Evolutionary conservation across 2,113 vertebrate genomes (phyloP).

Genomic region (Ellobius talpinus): DNA sequence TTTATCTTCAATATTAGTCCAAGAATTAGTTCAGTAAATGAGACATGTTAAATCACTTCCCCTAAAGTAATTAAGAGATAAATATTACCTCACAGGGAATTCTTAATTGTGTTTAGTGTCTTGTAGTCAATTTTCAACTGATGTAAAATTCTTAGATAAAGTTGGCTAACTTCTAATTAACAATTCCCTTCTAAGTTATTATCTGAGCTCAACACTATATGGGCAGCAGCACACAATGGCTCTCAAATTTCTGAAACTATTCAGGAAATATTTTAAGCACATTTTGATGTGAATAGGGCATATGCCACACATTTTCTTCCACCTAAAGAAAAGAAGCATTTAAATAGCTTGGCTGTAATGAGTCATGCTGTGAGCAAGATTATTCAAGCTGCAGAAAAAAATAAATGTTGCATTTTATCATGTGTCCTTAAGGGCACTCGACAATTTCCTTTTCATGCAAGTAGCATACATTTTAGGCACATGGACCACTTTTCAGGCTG

Average conservation of each 20-base stretch:
- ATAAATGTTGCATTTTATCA: constrained; percentile 64
- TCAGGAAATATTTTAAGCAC: constrained; percentile 56
- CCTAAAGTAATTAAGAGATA: constrained; percentile 80
- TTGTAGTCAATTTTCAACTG: constrained; percentile 64
- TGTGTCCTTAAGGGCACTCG: constrained; percentile 65
- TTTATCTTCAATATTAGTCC: constrained; percentile 61
- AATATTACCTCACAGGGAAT: constrained; percentile 69
- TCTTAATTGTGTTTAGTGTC: constrained; percentile 69
- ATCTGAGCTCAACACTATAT: constrained; percentile 46
- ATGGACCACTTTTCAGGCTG: constrained; percentile 29
- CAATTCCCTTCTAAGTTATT: constrained; percentile 46
- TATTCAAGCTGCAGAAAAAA: constrained; percentile 73
- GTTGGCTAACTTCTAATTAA: constrained; percentile 74
- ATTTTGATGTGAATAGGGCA: constrained; percentile 55
- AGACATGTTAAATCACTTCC: constrained; percentile 59
- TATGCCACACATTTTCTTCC: constrained; percentile 60
- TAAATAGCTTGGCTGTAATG: constrained; percentile 67
- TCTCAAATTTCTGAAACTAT: constrained; percentile 52
- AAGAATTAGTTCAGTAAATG: constrained; percentile 72
- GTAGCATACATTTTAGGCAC: constrained; percentile 49
- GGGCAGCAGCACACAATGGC: neutral
- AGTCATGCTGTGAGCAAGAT: constrained; percentile 70
- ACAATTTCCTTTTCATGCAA: constrained; percentile 66
- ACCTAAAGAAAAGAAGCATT: constrained; percentile 66
- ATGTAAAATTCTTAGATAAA: constrained; percentile 80